These are phyloP conservation scores for Drosophila dunni DNA, from an alignment of 1,140 invertebrate species.

Conservation along the genomic window DNA sequence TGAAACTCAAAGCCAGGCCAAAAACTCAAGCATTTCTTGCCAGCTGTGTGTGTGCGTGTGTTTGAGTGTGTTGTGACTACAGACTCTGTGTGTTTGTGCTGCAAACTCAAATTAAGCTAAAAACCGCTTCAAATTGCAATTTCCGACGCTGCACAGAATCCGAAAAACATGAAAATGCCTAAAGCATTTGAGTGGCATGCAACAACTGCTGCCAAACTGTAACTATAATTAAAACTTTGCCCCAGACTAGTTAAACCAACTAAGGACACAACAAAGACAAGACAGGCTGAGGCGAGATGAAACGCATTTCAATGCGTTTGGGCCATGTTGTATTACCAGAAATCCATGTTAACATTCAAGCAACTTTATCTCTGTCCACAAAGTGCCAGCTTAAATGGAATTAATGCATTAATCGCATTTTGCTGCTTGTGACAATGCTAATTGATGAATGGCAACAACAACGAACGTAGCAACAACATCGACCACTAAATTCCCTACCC, in stretches of 20 bases:
- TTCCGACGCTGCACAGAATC: slow-evolving; percentile 55
- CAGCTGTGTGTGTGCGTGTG: slow-evolving; percentile 35
- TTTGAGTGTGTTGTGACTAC: slow-evolving; percentile 3
- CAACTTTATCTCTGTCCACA: slow-evolving; percentile 1
- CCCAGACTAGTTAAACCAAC: slow-evolving; percentile 22
- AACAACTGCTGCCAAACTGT: slow-evolving; percentile 48
- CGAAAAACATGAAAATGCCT: slow-evolving; percentile 59
- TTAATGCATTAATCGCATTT: slow-evolving; percentile 75
- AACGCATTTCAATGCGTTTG: neutral
- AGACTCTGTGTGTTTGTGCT: slow-evolving; percentile 20
- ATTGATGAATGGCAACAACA: slow-evolving; percentile 71
- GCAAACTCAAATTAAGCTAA: slow-evolving; percentile 75
- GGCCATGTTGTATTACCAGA: slow-evolving; percentile 15
- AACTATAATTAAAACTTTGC: slow-evolving; percentile 79
- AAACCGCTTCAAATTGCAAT: slow-evolving; percentile 77
- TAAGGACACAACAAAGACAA: neutral
- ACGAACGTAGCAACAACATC: slow-evolving; percentile 20
- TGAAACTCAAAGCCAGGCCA: slow-evolving; percentile 5
- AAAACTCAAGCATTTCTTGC: slow-evolving; percentile 9
- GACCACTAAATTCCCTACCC: slow-evolving; percentile 2
- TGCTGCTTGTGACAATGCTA: slow-evolving; percentile 66
- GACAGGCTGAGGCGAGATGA: neutral
- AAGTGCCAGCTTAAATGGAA: slow-evolving; percentile 51
- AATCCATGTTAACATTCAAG: slow-evolving; percentile 28
- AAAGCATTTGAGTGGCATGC: slow-evolving; percentile 51